Base-by-base conservation (phyloP, 2,113 vertebrate genomes). In the Zapus hudsonius region DNA sequence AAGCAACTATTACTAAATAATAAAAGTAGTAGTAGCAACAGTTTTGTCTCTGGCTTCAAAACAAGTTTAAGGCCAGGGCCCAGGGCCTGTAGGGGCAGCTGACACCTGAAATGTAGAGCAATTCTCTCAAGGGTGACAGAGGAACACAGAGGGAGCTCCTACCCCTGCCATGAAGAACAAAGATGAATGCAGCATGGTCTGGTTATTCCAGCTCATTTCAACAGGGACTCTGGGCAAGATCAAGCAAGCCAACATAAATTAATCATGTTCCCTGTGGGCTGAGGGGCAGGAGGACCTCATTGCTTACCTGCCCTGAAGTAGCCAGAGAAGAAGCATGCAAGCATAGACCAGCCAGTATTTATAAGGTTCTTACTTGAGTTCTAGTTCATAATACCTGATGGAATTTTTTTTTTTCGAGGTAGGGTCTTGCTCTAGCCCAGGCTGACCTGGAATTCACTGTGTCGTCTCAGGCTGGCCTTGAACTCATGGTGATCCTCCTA, bases 151-250 rank as follows among this genome's bases (percentile, higher is more conserved):
- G 47, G 17, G 73, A 87, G 87, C 87, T 66, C 2, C 13, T 74
- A 91, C 23, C 69, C 73, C 61, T 11, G n/a, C 82, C 87, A 57
- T 69, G 84, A 63, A 93, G 89, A 90, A 61, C 69, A 90, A 69
- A 27, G 9, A 15, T 13, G 66, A 73, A 90, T 17, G n/a, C 40
- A 84, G 40, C 16, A 15, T 5, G 1, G 5, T 31, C 76, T 5
- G 31, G 20, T 38, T 57, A 81, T 15, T n/a, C 40, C 4, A 84
- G 36, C 11, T 84, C 78, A 80, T 59, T 44, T 76, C 29, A 17
- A 33, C 29, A n/a, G 67, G 79, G 40, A 55, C 0, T 61, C n/a
- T n/a, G n/a, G 40, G 83, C 44, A 89, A 44, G 70, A 19, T 9
- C 1, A 27, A 57, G 70, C 19, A 19, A 84, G 55, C 38, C 12